Evolutionary conservation across 2,888 invertebrate genomes (phyloP).

Genomic region (Phyllotreta striolata): DNA sequence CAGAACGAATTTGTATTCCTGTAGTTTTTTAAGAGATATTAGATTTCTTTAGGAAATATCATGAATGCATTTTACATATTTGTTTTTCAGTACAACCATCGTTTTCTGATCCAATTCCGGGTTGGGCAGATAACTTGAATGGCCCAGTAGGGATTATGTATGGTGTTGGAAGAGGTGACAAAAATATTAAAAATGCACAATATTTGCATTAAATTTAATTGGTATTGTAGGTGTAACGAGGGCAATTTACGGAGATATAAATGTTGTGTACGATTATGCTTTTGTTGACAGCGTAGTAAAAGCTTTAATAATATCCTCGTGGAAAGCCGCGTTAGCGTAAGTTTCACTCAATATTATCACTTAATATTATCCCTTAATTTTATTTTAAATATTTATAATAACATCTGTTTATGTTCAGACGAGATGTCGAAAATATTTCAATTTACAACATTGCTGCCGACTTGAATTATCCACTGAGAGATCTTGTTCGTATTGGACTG

Average conservation of each 20-base stretch:
- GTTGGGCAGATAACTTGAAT: slow-evolving; percentile 90
- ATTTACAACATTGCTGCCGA: slow-evolving; percentile 1
- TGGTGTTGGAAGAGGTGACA: slow-evolving; percentile 61
- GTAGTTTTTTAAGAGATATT: no score
- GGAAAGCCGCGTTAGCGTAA: slow-evolving; percentile 1
- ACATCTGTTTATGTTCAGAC: neutral
- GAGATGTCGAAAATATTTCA: neutral
- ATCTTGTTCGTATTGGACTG: neutral
- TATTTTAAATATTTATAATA: neutral
- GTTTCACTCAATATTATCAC: neutral
- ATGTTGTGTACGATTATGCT: neutral
- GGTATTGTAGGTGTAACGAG: neutral
- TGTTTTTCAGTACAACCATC: slow-evolving; percentile 67
- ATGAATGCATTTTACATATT: no score
- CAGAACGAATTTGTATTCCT: no score
- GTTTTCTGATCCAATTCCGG: slow-evolving; percentile 47
- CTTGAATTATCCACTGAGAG: neutral
- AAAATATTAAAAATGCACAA: no score
- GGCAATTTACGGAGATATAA: neutral
- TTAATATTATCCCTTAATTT: no score
- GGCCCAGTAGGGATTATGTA: slow-evolving; percentile 79
- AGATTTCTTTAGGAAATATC: no score
- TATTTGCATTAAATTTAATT: neutral
- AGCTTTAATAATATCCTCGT: slow-evolving; percentile 6
- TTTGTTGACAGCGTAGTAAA: slow-evolving; percentile 10